phyloP scores from a whole-genome alignment of 2,888 invertebrate species.

The Athripsodes cinereus region DNA sequence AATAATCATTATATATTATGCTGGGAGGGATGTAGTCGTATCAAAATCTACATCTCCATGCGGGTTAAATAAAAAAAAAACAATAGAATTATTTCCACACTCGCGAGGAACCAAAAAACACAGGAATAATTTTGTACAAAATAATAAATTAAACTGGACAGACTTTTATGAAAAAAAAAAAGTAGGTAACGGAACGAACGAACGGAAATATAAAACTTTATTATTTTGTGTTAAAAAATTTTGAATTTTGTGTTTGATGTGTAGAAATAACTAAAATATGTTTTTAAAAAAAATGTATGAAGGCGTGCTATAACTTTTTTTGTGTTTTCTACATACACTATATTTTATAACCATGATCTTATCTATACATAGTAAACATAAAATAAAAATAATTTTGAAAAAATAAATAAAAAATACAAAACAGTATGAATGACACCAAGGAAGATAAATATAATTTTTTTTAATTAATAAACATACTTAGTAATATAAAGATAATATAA shows the following conservation, averaged over 20 bases:
- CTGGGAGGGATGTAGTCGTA: neutral
- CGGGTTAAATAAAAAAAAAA: neutral
- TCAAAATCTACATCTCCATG: neutral
- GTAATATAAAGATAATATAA: neutral
- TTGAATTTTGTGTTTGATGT: too few species aligned
- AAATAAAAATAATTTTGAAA: too few species aligned
- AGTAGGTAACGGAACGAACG: neutral
- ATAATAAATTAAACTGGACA: neutral
- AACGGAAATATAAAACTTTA: neutral
- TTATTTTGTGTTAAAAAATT: neutral
- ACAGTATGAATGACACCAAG: too few species aligned
- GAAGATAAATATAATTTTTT: too few species aligned
- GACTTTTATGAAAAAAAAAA: neutral
- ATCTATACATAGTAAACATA: too few species aligned
- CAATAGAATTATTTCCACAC: neutral
- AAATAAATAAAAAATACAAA: too few species aligned
- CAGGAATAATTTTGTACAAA: neutral
- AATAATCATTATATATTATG: neutral
- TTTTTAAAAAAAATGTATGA: neutral
- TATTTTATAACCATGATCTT: too few species aligned
- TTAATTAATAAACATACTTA: too few species aligned
- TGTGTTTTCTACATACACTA: too few species aligned
- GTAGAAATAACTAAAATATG: too few species aligned
- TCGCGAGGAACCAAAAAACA: neutral
- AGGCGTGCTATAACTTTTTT: neutral